Base-by-base conservation (phyloP, 2,797 vertebrate genomes). In the Lacerta agilis region DNA sequence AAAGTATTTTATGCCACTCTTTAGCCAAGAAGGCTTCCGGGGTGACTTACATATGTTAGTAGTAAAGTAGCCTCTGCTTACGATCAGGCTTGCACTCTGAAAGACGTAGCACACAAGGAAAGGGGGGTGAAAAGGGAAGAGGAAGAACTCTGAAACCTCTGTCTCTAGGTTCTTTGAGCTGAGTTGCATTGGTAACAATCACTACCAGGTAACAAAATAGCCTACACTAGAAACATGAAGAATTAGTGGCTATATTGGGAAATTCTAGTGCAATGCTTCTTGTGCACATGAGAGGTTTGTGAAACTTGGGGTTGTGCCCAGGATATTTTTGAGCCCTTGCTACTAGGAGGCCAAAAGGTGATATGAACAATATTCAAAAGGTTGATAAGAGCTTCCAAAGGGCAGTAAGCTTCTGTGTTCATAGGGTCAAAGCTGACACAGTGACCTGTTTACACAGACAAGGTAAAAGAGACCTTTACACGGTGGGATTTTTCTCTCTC, bases 281-380 rank as follows among this genome's bases (percentile, higher is more conserved):
- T 27, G 8, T 61, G 33, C 23, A 75, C 18, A 78, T 38, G 23
- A 79, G 43, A 71, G 33, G 5, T 13, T n/a, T 38, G 41, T 33
- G 75, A 49, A 45, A 43, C 27, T 55, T 58, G 55, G 43, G 23
- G 1, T 49, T 79, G 41, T 79, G 43, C 20, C 27, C 11, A 91
- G 88, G 29, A 5, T 81, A 73, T 75, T 82, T 76, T 89, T 89
- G 29, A 87, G 79, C 58, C n/a, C 58, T 87, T 79, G 45, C 77
- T 55, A 1, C 49, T 55, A 55, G 49, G 8, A n/a, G 38, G 23
- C 58, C 81, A 92, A 88, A 43, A 4, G 2, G 66, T 55, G 86
- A 87, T 83, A 82, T 79, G 85, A 81, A 89, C 73, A 49, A 36
- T 82, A 79, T 43, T n/a, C 75, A 75, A 85, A 55, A 78, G 85